Evolutionary conservation across 2,888 invertebrate genomes (phyloP), one percentile per base, ranked within the genome.

Genomic region (Bibio marci): DNA sequence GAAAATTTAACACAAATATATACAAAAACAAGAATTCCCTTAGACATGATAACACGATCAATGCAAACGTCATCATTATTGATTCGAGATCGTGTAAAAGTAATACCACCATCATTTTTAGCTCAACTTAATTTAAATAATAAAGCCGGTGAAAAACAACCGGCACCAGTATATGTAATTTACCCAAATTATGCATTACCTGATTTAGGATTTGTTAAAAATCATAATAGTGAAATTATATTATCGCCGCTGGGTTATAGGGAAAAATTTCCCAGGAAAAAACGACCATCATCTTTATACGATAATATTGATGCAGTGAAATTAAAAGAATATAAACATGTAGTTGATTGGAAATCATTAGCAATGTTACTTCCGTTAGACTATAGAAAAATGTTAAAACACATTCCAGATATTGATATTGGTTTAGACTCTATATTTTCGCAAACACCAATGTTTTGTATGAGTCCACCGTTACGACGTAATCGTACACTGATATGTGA

Each of bases 311-410:
- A 88, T 59, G 70, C 76, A 44, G 59, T 90, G 30, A 77, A 78
- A 54, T 78, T 78, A 53, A 77, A 80, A 58, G 83, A 85, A 39
- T 76, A 86, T 45, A 71, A 74, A 31, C 90, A 91, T 55, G 79
- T 94, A 8, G 75, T 78, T 55, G 94, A 94, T 59, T 94, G 92
- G 92, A 86, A 88, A 51, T 91, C 90, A 0, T 64, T 94, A 38
- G 86, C 83, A 50, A 80, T 91, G 47, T 67, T 94, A 36, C 62
- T 94, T 45, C 94, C 94, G 4, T 66, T 70, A 46, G 88, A 94
- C 58, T 87, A 82, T 56, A 73, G 75, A 45, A 76, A 79, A 52
- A 69, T 87, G 46, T 71, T 77, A 13, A 82, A 85, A 57, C 59
- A 60, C 57, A 72, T 86, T 51, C 86, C 86, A 7, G 83, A 86